These are phyloP conservation scores for Hypocryptadius cinnamomeus DNA, from an alignment of 2,113 vertebrate species.

Conservation along the genomic window DNA sequence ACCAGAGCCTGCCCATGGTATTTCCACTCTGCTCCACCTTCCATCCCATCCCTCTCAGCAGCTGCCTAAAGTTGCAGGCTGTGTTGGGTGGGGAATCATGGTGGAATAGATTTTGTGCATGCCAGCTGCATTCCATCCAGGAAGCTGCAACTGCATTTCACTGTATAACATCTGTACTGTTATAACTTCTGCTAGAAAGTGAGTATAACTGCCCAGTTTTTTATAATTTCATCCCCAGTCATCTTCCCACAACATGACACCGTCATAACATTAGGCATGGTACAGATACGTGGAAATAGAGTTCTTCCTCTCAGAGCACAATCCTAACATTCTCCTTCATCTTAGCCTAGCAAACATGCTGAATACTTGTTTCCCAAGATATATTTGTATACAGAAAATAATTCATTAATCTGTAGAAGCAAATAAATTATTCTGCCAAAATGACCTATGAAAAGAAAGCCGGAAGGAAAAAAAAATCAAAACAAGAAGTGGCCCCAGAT, in stretches of 20 bases:
- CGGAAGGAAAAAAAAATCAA: neutral
- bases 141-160: neutral
- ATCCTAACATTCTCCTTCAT: neutral
- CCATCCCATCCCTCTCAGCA: neutral
- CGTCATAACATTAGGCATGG: neutral
- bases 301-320: neutral
- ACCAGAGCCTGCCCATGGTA: accelerated
- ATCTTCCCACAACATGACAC: neutral
- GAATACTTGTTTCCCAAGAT: neutral
- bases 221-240: neutral
- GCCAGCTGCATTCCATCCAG: neutral
- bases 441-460: neutral
- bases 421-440: neutral
- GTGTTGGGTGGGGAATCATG: neutral
- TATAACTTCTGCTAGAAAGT: neutral
- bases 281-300: neutral
- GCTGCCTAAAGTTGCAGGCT: neutral
- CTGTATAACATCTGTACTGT: accelerated
- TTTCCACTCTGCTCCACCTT: neutral
- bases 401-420: neutral
- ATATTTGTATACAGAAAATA: neutral
- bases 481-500: neutral
- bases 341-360: neutral
- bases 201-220: neutral
- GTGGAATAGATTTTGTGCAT: neutral